Conservation (phyloP, 2,888 invertebrate genomes). For the Conchocele bisecta region DNA sequence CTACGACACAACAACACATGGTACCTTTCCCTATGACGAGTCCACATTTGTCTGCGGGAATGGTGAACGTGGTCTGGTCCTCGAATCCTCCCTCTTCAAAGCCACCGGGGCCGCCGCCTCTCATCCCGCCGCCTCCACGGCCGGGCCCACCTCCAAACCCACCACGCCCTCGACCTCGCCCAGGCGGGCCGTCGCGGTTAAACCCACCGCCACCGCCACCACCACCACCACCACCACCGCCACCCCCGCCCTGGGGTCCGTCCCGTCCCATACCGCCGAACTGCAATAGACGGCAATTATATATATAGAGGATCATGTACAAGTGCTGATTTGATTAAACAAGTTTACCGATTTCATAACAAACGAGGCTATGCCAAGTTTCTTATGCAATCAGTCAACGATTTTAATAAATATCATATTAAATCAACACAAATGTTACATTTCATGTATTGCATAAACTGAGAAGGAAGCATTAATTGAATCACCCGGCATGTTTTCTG, state of each 20-base stretch:
- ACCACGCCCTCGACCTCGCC: constrained; percentile 55
- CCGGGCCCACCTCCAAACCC: constrained; percentile 79
- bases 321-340: no score
- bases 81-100: constrained; percentile 68
- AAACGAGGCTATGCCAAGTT: no score
- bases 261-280: constrained; percentile 53
- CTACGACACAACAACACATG: no score
- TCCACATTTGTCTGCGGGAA: constrained; percentile 97
- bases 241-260: constrained; percentile 58
- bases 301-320: no score
- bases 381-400: no score
- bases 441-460: no score
- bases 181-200: constrained; percentile 63
- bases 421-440: no score
- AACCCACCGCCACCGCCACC: constrained; percentile 53
- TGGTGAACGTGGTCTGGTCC: constrained; percentile 93
- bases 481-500: no score
- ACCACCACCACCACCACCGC: constrained; percentile 41
- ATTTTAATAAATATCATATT: no score
- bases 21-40: constrained; percentile 96
- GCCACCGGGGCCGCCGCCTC: constrained; percentile 67
- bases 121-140: constrained; percentile 84
- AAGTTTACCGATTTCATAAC: no score
- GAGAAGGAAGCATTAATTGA: no score
- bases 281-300: constrained; percentile 27